Base-by-base conservation (phyloP, 2,888 invertebrate genomes). In the Rhingia rostrata region DNA sequence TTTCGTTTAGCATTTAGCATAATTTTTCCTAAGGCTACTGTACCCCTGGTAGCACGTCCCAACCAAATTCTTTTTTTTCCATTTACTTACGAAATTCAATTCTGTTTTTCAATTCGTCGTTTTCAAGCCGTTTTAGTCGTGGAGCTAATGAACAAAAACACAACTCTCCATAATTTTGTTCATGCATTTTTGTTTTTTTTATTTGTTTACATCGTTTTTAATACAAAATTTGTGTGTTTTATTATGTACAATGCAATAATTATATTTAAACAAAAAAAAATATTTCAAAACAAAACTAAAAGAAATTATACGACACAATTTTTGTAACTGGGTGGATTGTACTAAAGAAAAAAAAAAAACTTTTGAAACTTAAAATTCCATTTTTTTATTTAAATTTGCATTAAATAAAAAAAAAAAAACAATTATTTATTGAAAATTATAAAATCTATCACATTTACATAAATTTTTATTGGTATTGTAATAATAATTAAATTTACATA, bases 391-490 rank as follows among this genome's bases (percentile, higher is more conserved):
- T 22, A 22, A 22, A 22, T 22, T 22, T 22, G 1, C 0, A 1
- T n/a, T 41, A 41, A 3, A 35, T 14, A 54, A 49, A 49, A 22
- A 54, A 49, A 49, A 22, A 35, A 37, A 45, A 58, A 7, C 45
- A n/a, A 9, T 35, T 33, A 41, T 32, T 9, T 22, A 4, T 61
- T 4, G 51, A 30, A 45, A 81, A 74, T 32, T 56, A 54, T 67
- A 22, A 51, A 64, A 37, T 70, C 66, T 82, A 82, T 82, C 82
- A 82, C 82, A 82, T 72, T 77, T 77, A 82, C 77, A 77, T 39
- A 72, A 43, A 67, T 37, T 77, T 22, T 61, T 61, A 12, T 51
- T 74, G 47, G 6, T 30, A 22, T 67, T 35, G 30, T 32, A 41
- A 35, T 51, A 12, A 33, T 37, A 64, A 60, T 35, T 60, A 33